phyloP scores from a whole-genome alignment of 2,797 vertebrate species.

The Paramormyrops hopkinsi region DNA sequence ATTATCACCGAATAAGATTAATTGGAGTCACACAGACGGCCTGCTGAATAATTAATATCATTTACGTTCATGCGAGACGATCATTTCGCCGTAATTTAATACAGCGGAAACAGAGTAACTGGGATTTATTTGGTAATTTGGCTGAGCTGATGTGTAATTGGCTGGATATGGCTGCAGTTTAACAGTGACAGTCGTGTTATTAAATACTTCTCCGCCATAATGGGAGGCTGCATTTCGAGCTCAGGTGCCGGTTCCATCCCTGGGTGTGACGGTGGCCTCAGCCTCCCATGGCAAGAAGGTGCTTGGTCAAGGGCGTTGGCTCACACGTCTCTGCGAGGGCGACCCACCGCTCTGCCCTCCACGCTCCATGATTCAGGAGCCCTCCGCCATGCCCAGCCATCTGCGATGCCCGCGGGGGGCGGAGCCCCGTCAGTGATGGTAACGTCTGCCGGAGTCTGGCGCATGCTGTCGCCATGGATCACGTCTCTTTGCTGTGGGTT shows the following conservation, averaged over 20 bases:
- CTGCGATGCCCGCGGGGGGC: not conserved
- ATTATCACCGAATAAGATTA: not conserved
- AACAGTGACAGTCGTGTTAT: not conserved
- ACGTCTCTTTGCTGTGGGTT: not conserved
- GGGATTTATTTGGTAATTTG: not conserved
- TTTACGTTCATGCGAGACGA: not conserved
- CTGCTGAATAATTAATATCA: conserved; percentile 6
- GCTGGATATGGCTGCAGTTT: not conserved
- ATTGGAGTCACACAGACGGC: not conserved
- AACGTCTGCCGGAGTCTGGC: not conserved
- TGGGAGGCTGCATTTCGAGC: not conserved
- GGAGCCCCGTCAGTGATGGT: not conserved
- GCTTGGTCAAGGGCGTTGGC: not conserved
- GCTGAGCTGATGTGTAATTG: not conserved
- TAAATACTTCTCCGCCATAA: not conserved
- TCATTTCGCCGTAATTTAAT: not conserved
- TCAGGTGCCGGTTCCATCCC: not conserved
- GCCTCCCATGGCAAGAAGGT: not conserved
- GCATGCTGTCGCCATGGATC: not conserved
- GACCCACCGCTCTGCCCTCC: not conserved
- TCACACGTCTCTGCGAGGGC: not conserved
- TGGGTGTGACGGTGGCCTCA: not conserved
- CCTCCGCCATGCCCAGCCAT: not conserved
- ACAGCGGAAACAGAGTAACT: not conserved
- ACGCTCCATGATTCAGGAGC: not conserved